A percentile compares a stretch with the other conserved stretches of the same genome.
Evolutionary conservation across 2,113 vertebrate genomes (phyloP).

Genomic region (Hoplias malabaricus): DNA sequence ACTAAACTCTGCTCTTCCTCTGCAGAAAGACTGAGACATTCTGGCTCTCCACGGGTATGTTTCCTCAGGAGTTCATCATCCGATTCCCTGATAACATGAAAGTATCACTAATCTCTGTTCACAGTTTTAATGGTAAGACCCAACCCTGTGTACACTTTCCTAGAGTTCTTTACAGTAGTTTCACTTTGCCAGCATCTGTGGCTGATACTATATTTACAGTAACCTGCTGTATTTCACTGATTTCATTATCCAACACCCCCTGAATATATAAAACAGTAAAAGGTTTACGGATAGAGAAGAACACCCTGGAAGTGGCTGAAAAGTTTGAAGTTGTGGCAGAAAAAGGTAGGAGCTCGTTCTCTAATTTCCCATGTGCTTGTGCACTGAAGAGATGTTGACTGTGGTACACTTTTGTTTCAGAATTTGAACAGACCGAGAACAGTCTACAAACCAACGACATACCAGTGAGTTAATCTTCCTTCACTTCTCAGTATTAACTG

Average conservation of each 20-base stretch:
- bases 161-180: too few relatives aligned
- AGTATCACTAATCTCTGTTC: slow-evolving; percentile 77
- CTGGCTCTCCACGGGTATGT: slow-evolving; percentile 95
- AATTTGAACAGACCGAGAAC: slow-evolving; percentile 82
- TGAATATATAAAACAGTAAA: slow-evolving; percentile 73
- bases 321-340: slow-evolving; percentile 82
- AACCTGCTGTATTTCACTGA: background rate
- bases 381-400: background rate
- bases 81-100: slow-evolving; percentile 77
- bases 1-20: background rate
- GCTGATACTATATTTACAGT: too few relatives aligned
- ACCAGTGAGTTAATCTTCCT: slow-evolving; percentile 75
- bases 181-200: too few relatives aligned
- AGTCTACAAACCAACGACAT: slow-evolving; percentile 86
- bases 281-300: slow-evolving; percentile 85
- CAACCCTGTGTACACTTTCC: background rate
- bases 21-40: slow-evolving; percentile 83
- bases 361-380: background rate
- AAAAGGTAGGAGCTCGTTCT: slow-evolving; percentile 75
- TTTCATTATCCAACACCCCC: background rate
- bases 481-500: background rate
- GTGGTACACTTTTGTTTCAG: slow-evolving; percentile 70
- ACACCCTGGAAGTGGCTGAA: slow-evolving; percentile 75
- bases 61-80: slow-evolving; percentile 91
- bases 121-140: slow-evolving; percentile 84